Evolutionary conservation across 37 sponge, comb jelly and placozoan species (phyloP).

Genomic region (Lycopodina hypogea): DNA sequence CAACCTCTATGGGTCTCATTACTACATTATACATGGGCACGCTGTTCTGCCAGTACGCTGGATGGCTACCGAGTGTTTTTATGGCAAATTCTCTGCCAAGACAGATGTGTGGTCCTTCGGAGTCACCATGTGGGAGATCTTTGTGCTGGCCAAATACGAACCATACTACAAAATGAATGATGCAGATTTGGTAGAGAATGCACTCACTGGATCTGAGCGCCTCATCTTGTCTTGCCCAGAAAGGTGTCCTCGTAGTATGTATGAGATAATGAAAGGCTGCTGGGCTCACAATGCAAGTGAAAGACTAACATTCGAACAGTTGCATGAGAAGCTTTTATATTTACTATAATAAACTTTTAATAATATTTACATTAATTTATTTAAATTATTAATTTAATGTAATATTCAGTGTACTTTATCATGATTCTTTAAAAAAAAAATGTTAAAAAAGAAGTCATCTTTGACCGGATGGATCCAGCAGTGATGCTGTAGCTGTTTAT

Average conservation of each 20-base stretch:
- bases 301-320: slow-evolving; percentile 45
- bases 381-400: too few species aligned
- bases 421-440: too few species aligned
- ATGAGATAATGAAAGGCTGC: slow-evolving; percentile 59
- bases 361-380: too few species aligned
- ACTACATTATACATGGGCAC: slow-evolving; percentile 47
- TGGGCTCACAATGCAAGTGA: slow-evolving; percentile 36
- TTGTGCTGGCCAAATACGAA: slow-evolving; percentile 38
- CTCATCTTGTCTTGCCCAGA: slow-evolving; percentile 23
- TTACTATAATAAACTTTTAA: too few species aligned
- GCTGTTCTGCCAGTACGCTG: slow-evolving; percentile 61
- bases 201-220: slow-evolving; percentile 9
- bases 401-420: too few species aligned
- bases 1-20: slow-evolving; percentile 62
- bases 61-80: slow-evolving; percentile 81
- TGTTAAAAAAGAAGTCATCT: too few species aligned
- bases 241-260: slow-evolving; percentile 41
- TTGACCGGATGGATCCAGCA: too few species aligned
- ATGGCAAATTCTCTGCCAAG: slow-evolving; percentile 69
- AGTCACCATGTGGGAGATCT: slow-evolving; percentile 76
- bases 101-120: slow-evolving; percentile 79
- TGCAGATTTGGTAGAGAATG: slow-evolving; percentile 57
- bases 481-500: too few species aligned
- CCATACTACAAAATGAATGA: slow-evolving; percentile 58
- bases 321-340: slow-evolving; percentile 1